Percentiles rank a stretch among this genome's conserved stretches.
Evolutionary conservation across 2,888 invertebrate genomes (phyloP).

Genomic region (Minunthozetes semirufus): DNA sequence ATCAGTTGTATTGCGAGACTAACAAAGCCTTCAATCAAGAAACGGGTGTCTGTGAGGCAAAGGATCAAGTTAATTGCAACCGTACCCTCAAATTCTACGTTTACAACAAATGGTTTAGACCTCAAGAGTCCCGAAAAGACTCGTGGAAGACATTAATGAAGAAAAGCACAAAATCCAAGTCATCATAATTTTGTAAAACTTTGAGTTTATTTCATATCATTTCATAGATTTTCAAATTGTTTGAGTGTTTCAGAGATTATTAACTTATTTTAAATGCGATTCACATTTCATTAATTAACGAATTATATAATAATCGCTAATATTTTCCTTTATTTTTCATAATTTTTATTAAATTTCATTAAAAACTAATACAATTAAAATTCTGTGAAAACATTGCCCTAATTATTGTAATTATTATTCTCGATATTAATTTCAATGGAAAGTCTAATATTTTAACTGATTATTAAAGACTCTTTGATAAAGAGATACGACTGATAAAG

Average conservation of each 20-base stretch:
- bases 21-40: slow-evolving; percentile 41
- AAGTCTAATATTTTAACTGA: too few species aligned
- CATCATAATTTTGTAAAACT: neutral
- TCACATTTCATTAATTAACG: neutral
- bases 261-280: neutral
- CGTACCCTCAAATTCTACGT: slow-evolving; percentile 28
- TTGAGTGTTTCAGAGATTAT: neutral
- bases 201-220: too few species aligned
- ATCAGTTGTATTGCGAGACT: slow-evolving; percentile 41
- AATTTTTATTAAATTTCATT: too few species aligned
- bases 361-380: too few species aligned
- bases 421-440: too few species aligned
- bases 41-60: slow-evolving; percentile 38
- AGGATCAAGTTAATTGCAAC: slow-evolving; percentile 36
- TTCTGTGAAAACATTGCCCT: too few species aligned
- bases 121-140: slow-evolving; percentile 6
- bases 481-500: too few species aligned
- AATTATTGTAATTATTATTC: too few species aligned
- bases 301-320: too few species aligned
- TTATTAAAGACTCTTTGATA: too few species aligned
- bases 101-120: slow-evolving; percentile 36
- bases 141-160: slow-evolving; percentile 16
- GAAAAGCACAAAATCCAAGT: slow-evolving; percentile 1
- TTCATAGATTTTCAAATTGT: neutral
- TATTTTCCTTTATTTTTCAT: too few species aligned